Evolutionary conservation across 2,113 vertebrate species (phyloP).

Genomic region (Pelodiscus sinensis): DNA sequence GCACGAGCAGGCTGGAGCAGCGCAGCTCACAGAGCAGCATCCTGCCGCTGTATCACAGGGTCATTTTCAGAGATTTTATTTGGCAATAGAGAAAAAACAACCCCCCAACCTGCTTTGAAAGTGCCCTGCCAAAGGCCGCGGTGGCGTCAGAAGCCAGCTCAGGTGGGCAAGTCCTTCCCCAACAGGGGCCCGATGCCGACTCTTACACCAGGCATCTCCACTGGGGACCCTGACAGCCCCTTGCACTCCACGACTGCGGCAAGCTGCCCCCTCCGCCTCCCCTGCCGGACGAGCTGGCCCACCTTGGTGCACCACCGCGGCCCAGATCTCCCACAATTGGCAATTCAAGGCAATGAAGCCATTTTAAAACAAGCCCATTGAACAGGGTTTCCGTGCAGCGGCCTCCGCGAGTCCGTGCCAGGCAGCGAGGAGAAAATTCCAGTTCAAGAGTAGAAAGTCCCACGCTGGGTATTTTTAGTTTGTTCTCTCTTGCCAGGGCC

Average conservation of each 20-base stretch:
- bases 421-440: not conserved
- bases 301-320: not conserved
- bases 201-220: not conserved
- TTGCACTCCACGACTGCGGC: accelerated
- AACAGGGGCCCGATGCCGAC: not conserved
- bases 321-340: not conserved
- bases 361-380: not conserved
- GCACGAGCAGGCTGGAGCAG: too few relatives aligned
- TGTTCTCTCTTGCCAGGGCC: not conserved
- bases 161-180: not conserved
- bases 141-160: too few relatives aligned
- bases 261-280: not conserved
- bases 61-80: too few relatives aligned
- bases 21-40: too few relatives aligned
- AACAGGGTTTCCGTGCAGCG: not conserved
- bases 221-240: not conserved
- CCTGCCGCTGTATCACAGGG: too few relatives aligned
- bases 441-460: not conserved
- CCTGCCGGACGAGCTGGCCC: not conserved
- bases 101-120: too few relatives aligned
- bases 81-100: too few relatives aligned
- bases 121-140: too few relatives aligned
- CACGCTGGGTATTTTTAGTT: not conserved
- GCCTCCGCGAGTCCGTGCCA: not conserved
- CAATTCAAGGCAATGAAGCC: not conserved